A percentile compares a stretch with the other conserved stretches of the same genome.
Evolutionary conservation across 2,797 vertebrate genomes (phyloP).

Genomic region (Ficedula albicollis): DNA sequence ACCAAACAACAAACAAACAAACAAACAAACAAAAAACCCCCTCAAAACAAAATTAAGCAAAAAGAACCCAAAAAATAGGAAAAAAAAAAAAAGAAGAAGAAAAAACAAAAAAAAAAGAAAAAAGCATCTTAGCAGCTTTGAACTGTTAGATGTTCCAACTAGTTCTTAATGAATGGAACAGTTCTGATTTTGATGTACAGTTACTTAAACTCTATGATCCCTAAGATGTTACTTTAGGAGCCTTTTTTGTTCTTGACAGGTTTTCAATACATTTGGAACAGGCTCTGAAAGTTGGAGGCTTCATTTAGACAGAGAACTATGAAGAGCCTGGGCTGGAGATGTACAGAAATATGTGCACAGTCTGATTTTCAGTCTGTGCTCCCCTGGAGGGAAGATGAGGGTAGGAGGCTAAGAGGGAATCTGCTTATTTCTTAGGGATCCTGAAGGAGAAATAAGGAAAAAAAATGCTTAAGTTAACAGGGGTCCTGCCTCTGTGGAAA

Average conservation of each 20-base stretch:
- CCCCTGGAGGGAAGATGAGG: background rate
- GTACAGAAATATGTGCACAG: background rate
- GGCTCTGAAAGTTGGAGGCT: background rate
- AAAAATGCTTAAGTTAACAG: background rate
- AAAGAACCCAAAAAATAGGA: background rate
- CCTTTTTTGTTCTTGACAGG: conserved; percentile 33
- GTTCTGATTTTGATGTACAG: conserved; percentile 6
- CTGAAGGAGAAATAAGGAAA: background rate
- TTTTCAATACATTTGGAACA: conserved; percentile 25
- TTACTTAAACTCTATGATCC: background rate
- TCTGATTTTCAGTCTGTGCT: background rate
- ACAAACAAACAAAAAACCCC: background rate
- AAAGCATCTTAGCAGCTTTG: background rate
- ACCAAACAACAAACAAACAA: background rate
- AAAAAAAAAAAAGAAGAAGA: too few species aligned
- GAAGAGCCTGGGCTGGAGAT: background rate
- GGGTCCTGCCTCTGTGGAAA: background rate
- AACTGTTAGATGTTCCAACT: background rate
- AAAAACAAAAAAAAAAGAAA: rapidly evolving
- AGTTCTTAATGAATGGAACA: background rate
- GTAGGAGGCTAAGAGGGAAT: background rate
- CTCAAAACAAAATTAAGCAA: background rate
- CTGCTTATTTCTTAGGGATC: background rate
- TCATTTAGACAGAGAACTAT: background rate
- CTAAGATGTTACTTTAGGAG: background rate